Evolutionary conservation across 2,113 vertebrate genomes (phyloP).

Genomic region (Thunnus thynnus): DNA sequence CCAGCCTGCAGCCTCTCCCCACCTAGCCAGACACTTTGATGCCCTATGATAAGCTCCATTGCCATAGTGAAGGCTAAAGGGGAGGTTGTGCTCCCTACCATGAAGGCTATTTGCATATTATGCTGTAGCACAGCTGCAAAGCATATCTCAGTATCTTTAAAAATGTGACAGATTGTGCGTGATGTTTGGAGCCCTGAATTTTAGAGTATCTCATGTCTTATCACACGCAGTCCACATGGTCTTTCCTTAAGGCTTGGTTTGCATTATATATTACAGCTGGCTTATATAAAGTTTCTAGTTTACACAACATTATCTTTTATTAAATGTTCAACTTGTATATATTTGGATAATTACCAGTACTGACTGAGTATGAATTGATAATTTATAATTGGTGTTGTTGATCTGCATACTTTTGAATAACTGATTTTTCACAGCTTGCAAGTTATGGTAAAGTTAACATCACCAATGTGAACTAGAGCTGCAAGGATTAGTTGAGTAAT

Average conservation of each 20-base stretch:
- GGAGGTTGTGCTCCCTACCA: conserved; percentile 13
- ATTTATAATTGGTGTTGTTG: too few relatives aligned
- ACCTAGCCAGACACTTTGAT: conserved; percentile 32
- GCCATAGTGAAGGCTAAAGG: conserved; percentile 47
- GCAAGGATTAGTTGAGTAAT: too few relatives aligned
- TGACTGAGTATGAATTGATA: too few relatives aligned
- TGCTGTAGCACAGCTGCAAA: conserved; percentile 30
- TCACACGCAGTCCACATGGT: conserved; percentile 49
- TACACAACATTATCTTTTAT: conserved; percentile 56
- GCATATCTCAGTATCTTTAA: conserved; percentile 26
- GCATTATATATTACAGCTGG: conserved; percentile 52
- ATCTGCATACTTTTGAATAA: too few relatives aligned
- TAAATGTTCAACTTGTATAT: conserved; percentile 34
- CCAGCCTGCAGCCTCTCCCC: conserved; percentile 8
- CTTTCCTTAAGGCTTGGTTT: conserved; percentile 32
- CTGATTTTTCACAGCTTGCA: too few relatives aligned
- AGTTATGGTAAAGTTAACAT: too few relatives aligned
- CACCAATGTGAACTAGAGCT: too few relatives aligned
- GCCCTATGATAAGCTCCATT: conserved; percentile 39
- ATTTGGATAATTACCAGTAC: conserved; percentile 13
- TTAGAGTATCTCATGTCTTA: conserved; percentile 43
- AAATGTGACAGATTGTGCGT: conserved; percentile 37
- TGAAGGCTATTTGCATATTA: conserved; percentile 44
- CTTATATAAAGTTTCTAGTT: conserved; percentile 1
- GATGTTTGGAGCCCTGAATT: conserved; percentile 23